Evolutionary conservation across 2,888 invertebrate species (phyloP).

Genomic region (Laothoe populi): DNA sequence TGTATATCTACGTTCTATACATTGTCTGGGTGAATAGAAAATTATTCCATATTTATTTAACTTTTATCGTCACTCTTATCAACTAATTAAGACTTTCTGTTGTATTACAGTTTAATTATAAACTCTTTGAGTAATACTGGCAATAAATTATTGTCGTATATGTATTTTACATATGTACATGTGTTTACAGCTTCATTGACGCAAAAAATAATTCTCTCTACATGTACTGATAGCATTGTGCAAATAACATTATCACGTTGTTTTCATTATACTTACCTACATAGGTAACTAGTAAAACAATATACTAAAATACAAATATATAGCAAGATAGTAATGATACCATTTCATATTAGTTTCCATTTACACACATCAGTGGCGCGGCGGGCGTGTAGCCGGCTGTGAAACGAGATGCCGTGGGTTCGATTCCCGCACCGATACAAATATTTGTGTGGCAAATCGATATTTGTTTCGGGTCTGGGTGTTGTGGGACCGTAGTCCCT

Average conservation of each 20-base stretch:
- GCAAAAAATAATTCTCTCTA: conserved; percentile 38
- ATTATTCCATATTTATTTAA: conserved; percentile 11
- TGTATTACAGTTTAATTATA: conserved; percentile 40
- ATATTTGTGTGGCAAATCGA: too few species aligned
- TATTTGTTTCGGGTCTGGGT: too few species aligned
- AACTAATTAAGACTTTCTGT: conserved; percentile 32
- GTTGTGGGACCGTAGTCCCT: too few species aligned
- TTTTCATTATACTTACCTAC: conserved; percentile 41
- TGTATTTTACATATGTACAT: conserved; percentile 33
- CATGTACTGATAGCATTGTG: conserved; percentile 43
- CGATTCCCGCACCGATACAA: too few species aligned
- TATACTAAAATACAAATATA: not conserved
- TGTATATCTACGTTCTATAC: not conserved
- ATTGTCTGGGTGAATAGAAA: not conserved
- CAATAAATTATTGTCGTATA: conserved; percentile 33
- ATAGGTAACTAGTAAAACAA: conserved; percentile 34
- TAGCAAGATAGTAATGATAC: not conserved
- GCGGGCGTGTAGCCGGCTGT: too few species aligned
- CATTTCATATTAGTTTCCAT: too few species aligned
- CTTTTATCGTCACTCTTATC: conserved; percentile 21
- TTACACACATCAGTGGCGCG: too few species aligned
- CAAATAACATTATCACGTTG: conserved; percentile 46
- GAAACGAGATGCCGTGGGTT: too few species aligned
- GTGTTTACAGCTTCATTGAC: conserved; percentile 32
- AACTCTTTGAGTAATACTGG: conserved; percentile 34